Percentiles rank a stretch among this genome's conserved stretches.
phyloP scores from a whole-genome alignment of 2,113 vertebrate genomes.

The Crotalus tigris region DNA sequence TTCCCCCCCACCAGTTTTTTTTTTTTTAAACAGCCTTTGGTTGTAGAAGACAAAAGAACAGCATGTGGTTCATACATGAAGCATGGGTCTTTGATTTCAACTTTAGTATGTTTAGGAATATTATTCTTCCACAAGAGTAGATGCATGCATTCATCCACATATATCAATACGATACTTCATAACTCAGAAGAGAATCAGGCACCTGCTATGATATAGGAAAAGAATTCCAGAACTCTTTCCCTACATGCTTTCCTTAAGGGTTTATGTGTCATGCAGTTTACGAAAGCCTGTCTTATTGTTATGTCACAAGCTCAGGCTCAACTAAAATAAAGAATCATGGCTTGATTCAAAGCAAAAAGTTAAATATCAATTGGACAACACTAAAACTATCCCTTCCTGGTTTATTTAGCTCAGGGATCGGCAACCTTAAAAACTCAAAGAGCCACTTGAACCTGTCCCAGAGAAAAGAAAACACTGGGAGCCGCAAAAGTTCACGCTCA shows the following conservation, averaged over 20 bases:
- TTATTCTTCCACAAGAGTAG: not conserved
- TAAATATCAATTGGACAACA: not conserved
- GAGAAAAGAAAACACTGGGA: no score
- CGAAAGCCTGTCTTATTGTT: not conserved
- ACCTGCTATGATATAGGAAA: not conserved
- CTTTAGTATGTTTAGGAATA: not conserved
- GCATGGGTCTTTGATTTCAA: not conserved
- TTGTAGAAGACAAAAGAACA: not conserved
- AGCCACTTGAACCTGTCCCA: no score
- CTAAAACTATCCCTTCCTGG: not conserved
- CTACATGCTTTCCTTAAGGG: not conserved
- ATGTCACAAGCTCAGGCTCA: not conserved
- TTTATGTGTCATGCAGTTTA: not conserved
- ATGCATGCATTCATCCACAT: not conserved
- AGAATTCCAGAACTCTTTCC: not conserved
- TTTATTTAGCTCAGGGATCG: not conserved
- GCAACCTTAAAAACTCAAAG: no score
- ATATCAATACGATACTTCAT: not conserved
- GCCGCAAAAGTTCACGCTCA: no score
- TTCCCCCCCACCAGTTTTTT: not conserved
- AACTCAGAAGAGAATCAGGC: not conserved
- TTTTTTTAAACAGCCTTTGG: not conserved
- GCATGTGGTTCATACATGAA: not conserved
- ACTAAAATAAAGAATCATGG: not conserved
- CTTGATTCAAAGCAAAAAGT: not conserved